Conservation (phyloP, 1,140 invertebrate species). For the Atta cephalotes region DNA sequence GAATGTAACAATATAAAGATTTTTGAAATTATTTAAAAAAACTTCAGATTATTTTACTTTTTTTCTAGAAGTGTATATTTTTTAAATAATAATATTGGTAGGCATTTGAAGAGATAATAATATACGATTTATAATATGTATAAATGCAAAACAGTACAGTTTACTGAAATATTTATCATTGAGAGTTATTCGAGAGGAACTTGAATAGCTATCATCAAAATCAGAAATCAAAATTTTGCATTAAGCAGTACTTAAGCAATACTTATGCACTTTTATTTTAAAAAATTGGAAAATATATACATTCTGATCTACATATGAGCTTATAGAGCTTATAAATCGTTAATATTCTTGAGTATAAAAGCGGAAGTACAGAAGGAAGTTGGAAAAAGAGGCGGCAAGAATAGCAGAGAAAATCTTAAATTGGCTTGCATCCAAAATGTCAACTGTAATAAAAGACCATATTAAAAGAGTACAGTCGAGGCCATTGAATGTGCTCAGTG, state of each 20-base stretch:
- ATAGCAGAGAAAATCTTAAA: not conserved
- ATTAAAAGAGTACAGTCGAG: constrained; percentile 55
- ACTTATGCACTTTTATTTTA: constrained; percentile 48
- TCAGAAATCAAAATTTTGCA: constrained; percentile 1
- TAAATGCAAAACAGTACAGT: not conserved
- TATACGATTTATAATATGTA: not conserved
- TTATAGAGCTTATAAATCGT: not conserved
- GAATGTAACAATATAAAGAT: not conserved
- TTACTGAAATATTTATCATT: not conserved
- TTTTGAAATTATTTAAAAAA: not conserved
- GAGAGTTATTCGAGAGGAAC: not conserved
- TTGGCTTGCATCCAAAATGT: constrained; percentile 71
- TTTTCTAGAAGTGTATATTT: not conserved
- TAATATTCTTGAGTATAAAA: constrained; percentile 47
- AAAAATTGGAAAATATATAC: constrained; percentile 34
- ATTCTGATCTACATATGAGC: not conserved
- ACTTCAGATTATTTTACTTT: not conserved
- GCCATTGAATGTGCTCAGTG: not conserved
- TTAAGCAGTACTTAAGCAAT: constrained; percentile 14
- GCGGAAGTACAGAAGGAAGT: constrained; percentile 1
- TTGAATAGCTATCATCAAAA: not conserved
- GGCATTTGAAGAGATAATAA: not conserved
- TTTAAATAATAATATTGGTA: not conserved
- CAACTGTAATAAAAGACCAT: constrained; percentile 61
- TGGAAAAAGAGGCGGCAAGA: not conserved